Conservation (phyloP, 2,797 vertebrate species). For the Lateolabrax maculatus region DNA sequence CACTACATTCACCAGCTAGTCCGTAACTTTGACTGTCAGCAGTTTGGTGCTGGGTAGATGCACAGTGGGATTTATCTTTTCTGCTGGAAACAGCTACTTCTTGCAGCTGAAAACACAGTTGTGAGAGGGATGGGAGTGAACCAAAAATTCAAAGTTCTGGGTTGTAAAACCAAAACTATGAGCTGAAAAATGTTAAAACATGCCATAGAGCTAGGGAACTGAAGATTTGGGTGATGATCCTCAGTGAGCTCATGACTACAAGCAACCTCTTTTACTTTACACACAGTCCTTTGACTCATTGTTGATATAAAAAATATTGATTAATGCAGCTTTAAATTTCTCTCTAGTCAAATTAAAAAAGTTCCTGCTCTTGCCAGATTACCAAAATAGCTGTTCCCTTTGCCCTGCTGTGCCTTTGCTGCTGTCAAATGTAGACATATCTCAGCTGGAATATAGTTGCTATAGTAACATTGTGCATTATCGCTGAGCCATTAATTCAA, state of each 20-base stretch:
- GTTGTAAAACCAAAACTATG: constrained; percentile 2
- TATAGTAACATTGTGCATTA: constrained; percentile 17
- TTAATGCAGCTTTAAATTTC: background rate
- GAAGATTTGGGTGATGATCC: background rate
- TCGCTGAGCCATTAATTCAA: constrained; percentile 18
- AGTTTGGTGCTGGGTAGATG: background rate
- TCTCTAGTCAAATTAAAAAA: background rate
- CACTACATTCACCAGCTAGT: background rate
- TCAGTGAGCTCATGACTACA: no score
- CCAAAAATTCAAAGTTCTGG: background rate
- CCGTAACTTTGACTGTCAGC: constrained; percentile 7
- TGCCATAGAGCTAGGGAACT: background rate
- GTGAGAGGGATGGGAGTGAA: background rate
- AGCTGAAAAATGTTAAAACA: background rate
- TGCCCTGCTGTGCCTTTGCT: background rate
- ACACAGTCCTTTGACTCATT: background rate
- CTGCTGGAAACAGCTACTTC: constrained; percentile 1
- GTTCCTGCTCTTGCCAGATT: background rate
- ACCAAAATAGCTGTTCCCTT: background rate
- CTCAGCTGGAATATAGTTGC: constrained; percentile 11
- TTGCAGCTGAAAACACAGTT: constrained; percentile 4
- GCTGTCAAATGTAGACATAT: constrained; percentile 15
- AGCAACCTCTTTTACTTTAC: background rate
- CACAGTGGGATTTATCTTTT: constrained; percentile 1
- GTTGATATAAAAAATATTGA: background rate